phyloP scores from a whole-genome alignment of 2,888 invertebrate genomes.

The Alcis repandata region DNA sequence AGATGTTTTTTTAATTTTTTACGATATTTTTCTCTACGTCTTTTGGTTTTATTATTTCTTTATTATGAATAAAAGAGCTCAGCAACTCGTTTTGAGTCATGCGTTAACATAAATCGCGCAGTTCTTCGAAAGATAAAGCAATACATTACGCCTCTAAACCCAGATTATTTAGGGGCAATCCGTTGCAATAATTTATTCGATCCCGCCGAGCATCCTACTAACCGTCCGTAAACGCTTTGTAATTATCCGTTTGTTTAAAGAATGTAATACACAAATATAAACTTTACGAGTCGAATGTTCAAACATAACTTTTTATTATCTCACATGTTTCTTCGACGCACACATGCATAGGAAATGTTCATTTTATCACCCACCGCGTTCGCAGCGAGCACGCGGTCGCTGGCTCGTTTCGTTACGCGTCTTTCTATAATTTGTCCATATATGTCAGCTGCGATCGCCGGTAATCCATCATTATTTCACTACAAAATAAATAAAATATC shows the following conservation, averaged over 20 bases:
- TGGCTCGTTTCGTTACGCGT: conserved; percentile 65
- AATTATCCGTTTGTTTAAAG: conserved; percentile 83
- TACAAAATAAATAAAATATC: conserved; percentile 67
- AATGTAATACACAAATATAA: conserved; percentile 83
- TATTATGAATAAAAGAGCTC: conserved; percentile 13
- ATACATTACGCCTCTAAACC: conserved; percentile 53
- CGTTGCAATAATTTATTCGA: conserved; percentile 70
- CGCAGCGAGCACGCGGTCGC: conserved; percentile 37
- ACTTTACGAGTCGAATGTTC: conserved; percentile 81
- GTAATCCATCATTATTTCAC: conserved; percentile 63
- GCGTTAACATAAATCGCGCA: conserved; percentile 46
- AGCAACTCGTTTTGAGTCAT: conserved; percentile 31
- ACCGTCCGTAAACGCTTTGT: conserved; percentile 74
- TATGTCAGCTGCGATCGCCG: conserved; percentile 58
- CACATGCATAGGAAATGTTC: conserved; percentile 63
- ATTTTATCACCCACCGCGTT: conserved; percentile 69
- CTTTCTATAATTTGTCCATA: conserved; percentile 71
- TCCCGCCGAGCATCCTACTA: conserved; percentile 61
- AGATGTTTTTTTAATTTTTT: background rate
- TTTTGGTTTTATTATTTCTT: conserved; percentile 17
- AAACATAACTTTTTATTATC: conserved; percentile 77
- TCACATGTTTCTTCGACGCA: conserved; percentile 77
- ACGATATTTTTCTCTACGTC: conserved; percentile 12
- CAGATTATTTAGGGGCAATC: conserved; percentile 65
- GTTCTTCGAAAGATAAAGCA: conserved; percentile 47